These are phyloP conservation scores for Rhagonycha fulva DNA, from an alignment of 2,888 invertebrate genomes.

Conservation along the genomic window DNA sequence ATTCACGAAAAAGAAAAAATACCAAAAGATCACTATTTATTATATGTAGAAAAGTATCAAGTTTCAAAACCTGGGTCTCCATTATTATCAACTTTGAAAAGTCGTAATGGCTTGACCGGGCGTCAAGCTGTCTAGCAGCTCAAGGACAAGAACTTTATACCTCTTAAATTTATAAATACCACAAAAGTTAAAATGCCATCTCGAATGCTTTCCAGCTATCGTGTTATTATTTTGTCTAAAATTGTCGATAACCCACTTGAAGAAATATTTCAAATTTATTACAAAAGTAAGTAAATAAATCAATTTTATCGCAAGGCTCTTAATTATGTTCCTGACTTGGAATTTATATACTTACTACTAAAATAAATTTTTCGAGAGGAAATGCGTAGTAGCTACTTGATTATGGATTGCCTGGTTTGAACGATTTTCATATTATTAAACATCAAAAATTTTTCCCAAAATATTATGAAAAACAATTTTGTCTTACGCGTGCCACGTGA, in stretches of 20 bases:
- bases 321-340: background rate
- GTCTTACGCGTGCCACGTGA: background rate
- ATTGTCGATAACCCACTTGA: background rate
- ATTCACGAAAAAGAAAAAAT: background rate
- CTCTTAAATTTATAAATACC: conserved; percentile 14
- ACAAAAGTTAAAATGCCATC: background rate
- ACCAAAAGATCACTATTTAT: conserved; percentile 11
- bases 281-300: background rate
- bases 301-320: background rate
- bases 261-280: background rate
- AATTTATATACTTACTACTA: background rate
- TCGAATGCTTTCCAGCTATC: background rate
- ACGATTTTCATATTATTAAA: too few relatives aligned
- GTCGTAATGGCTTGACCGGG: conserved; percentile 28
- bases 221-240: background rate
- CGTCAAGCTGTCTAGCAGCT: conserved; percentile 37
- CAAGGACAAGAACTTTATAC: conserved; percentile 29
- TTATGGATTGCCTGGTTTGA: too few relatives aligned
- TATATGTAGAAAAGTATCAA: conserved; percentile 31
- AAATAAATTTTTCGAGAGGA: background rate
- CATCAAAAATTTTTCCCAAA: background rate
- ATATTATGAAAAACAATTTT: background rate
- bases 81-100: conserved; percentile 19
- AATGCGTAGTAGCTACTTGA: background rate
- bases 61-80: conserved; percentile 30